Conservation (phyloP, 2,888 invertebrate species). For the Lasioglossum villosulum region DNA sequence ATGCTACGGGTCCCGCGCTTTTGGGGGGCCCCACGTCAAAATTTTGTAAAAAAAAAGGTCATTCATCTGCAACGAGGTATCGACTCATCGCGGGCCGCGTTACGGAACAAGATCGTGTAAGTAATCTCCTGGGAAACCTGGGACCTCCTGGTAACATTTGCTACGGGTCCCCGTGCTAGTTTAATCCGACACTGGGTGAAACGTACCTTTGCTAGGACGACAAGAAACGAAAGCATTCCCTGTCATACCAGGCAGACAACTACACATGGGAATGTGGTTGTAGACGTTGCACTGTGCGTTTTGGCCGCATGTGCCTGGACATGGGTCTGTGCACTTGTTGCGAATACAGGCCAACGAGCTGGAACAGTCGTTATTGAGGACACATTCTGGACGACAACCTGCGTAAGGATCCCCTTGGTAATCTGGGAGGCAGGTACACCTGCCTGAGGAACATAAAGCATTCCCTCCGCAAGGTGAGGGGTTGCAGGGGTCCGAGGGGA, state of each 20-base stretch:
- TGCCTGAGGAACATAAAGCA: slow-evolving; percentile 85
- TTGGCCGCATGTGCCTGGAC: slow-evolving; percentile 85
- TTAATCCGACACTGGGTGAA: too few relatives aligned
- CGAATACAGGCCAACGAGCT: slow-evolving; percentile 84
- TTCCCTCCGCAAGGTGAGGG: slow-evolving; percentile 88
- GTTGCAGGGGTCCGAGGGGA: slow-evolving; percentile 87
- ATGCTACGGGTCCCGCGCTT: too few relatives aligned
- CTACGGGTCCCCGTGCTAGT: too few relatives aligned
- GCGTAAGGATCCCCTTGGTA: slow-evolving; percentile 85
- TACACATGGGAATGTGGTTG: slow-evolving; percentile 85
- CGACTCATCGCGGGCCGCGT: too few relatives aligned
- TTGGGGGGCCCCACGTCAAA: too few relatives aligned
- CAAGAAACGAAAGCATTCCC: slow-evolving; percentile 91
- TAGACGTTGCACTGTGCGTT: slow-evolving; percentile 84
- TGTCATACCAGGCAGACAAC: slow-evolving; percentile 88
- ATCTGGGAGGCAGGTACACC: slow-evolving; percentile 82
- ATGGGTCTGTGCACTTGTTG: slow-evolving; percentile 85
- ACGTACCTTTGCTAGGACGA: slow-evolving; percentile 85
- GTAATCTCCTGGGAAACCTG: too few relatives aligned
- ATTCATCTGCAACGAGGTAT: too few relatives aligned
- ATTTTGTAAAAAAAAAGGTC: too few relatives aligned
- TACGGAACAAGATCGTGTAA: too few relatives aligned
- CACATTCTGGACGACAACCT: slow-evolving; percentile 85
- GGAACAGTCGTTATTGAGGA: slow-evolving; percentile 85
- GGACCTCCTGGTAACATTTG: too few relatives aligned